phyloP scores from a whole-genome alignment of 2,113 vertebrate genomes.

The Passerina amoena region DNA sequence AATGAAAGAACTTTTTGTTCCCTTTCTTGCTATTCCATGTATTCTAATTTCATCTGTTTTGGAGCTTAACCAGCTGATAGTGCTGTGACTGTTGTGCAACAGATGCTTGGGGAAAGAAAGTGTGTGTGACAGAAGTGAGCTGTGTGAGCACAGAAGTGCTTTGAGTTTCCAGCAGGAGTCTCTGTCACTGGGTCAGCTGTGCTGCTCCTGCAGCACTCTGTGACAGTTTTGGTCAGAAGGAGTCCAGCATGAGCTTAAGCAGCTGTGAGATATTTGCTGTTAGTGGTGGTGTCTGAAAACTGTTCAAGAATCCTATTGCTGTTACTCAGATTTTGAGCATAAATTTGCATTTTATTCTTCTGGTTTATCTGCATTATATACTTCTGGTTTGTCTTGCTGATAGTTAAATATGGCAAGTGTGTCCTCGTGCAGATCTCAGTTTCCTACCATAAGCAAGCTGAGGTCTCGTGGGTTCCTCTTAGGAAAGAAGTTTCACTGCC shows the following conservation, averaged over 20 bases:
- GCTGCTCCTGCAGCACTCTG: background rate
- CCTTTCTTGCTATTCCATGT: background rate
- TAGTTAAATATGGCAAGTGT: background rate
- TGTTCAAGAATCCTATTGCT: background rate
- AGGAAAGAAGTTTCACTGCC: background rate
- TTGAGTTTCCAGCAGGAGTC: background rate
- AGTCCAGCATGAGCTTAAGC: background rate
- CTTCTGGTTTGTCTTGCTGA: background rate
- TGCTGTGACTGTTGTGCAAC: background rate
- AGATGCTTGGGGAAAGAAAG: background rate
- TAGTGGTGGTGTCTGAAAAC: background rate
- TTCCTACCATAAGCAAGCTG: background rate
- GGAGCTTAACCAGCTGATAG: constrained; percentile 9
- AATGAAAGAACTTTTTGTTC: background rate
- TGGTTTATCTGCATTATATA: background rate
- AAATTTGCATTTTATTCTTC: background rate
- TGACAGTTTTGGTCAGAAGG: background rate
- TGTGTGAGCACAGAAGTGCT: background rate
- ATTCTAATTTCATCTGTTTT: background rate
- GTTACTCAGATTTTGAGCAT: background rate
- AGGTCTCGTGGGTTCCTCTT: background rate
- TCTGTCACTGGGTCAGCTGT: background rate
- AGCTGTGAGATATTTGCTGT: background rate
- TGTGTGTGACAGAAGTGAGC: background rate
- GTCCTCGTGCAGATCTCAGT: background rate